Conservation (phyloP, 2,113 vertebrate genomes). For the Ardeotis arabs region DNA sequence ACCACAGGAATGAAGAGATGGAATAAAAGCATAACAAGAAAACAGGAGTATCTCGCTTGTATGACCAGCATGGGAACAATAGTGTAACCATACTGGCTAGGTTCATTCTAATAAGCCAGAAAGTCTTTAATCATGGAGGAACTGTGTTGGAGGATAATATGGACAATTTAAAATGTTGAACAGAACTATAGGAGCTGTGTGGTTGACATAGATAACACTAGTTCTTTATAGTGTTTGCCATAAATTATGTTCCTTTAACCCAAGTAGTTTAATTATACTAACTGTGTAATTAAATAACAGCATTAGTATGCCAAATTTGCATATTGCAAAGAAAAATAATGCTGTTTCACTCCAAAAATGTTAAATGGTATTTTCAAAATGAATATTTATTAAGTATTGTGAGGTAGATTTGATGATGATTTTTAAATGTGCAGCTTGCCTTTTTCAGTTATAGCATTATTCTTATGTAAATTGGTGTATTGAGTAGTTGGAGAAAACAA, state of each 20-base stretch:
- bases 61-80: background rate
- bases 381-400: slow-evolving; percentile 54
- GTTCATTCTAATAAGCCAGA: background rate
- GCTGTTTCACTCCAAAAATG: background rate
- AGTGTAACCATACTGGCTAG: background rate
- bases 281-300: slow-evolving; percentile 39
- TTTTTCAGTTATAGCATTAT: slow-evolving; percentile 14
- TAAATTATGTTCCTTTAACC: slow-evolving; percentile 25
- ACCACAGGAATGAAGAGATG: background rate
- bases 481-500: background rate
- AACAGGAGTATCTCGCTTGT: background rate
- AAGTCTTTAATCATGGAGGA: background rate
- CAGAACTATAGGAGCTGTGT: slow-evolving; percentile 13
- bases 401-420: slow-evolving; percentile 1
- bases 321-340: background rate
- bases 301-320: slow-evolving; percentile 1
- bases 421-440: slow-evolving; percentile 19
- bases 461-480: slow-evolving; percentile 12
- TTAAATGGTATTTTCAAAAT: slow-evolving; percentile 44
- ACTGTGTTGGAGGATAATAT: background rate
- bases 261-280: slow-evolving; percentile 28
- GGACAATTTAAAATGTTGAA: slow-evolving; percentile 13
- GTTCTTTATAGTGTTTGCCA: background rate
- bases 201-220: slow-evolving; percentile 33
- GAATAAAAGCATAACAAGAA: background rate